Evolutionary conservation across 2,113 vertebrate genomes (phyloP).

Genomic region (Camelus bactrianus): DNA sequence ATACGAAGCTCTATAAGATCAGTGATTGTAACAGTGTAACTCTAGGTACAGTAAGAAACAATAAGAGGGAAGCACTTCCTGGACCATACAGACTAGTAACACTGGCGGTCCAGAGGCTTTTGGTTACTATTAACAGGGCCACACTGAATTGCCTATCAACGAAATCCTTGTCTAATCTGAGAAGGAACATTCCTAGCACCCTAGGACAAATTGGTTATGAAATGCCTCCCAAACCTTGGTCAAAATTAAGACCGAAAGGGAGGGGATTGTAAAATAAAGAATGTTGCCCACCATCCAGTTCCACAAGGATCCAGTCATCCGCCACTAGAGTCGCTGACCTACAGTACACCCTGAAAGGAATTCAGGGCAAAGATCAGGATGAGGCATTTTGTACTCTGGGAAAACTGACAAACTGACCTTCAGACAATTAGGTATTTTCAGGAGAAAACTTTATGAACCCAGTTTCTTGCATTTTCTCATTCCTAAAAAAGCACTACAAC

Average conservation of each 20-base stretch:
- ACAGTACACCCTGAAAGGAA: neutral
- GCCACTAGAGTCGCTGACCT: neutral
- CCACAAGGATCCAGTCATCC: neutral
- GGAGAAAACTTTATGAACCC: neutral
- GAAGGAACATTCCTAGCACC: neutral
- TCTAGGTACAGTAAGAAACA: neutral
- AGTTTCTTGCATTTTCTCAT: neutral
- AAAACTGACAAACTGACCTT: neutral
- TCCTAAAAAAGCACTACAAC: neutral
- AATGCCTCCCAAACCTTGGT: neutral
- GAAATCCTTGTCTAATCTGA: neutral
- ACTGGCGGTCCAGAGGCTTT: neutral
- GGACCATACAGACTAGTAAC: neutral
- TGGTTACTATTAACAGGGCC: neutral
- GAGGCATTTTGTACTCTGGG: neutral
- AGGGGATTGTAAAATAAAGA: neutral
- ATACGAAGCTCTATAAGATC: neutral
- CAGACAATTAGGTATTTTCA: neutral
- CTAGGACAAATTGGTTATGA: neutral
- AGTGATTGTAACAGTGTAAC: neutral
- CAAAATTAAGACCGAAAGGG: neutral
- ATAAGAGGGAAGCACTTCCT: neutral
- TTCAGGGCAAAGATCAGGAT: neutral
- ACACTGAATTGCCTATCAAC: neutral
- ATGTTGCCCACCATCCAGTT: neutral